phyloP scores from a whole-genome alignment of 2,113 vertebrate species.

The Agelaius phoeniceus region DNA sequence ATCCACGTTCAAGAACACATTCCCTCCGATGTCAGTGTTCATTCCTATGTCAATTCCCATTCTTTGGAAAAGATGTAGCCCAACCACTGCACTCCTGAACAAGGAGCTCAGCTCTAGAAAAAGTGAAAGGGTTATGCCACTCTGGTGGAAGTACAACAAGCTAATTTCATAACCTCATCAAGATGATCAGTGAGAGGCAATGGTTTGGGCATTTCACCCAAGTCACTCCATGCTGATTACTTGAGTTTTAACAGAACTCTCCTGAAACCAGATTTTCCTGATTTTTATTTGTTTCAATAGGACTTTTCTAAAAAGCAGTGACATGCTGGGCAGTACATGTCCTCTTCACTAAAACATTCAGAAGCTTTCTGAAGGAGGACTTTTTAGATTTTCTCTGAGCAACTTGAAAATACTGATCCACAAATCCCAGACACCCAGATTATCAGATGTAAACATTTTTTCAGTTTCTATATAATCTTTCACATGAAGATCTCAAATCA shows the following conservation, averaged over 20 bases:
- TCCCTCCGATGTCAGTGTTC: neutral
- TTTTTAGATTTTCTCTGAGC: neutral
- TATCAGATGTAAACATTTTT: neutral
- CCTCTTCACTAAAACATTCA: neutral
- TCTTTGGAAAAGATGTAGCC: neutral
- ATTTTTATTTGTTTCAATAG: neutral
- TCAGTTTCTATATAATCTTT: neutral
- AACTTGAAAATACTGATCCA: neutral
- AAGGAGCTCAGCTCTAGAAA: neutral
- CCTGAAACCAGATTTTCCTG: neutral
- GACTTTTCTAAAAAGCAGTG: neutral
- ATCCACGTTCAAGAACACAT: neutral
- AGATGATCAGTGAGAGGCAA: neutral
- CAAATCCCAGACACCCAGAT: neutral
- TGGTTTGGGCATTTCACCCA: neutral
- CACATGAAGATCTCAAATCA: neutral
- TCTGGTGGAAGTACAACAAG: neutral
- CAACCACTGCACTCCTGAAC: neutral
- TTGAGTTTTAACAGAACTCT: neutral
- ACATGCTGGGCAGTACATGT: neutral
- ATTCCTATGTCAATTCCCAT: neutral
- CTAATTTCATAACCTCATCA: neutral
- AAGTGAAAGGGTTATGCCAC: neutral
- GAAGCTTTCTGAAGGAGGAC: neutral
- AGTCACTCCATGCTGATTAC: neutral